Percentiles rank a stretch among this genome's conserved stretches.
phyloP scores from a whole-genome alignment of 1,140 invertebrate species.

The Papilio helenus region DNA sequence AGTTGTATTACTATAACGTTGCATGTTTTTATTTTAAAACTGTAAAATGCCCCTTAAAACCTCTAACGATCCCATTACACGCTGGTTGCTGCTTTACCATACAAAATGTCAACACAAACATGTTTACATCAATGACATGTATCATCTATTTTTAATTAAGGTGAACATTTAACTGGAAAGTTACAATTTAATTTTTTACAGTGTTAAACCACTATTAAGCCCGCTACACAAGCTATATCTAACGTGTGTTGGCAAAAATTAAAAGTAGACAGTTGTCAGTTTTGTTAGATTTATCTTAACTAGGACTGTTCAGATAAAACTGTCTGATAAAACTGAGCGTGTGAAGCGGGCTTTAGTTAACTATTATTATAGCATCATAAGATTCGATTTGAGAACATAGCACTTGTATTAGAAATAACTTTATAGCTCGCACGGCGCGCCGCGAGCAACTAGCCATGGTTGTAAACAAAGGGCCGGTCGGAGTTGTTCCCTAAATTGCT shows the following conservation, averaged over 20 bases:
- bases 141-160: conserved; percentile 7
- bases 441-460: conserved; percentile 12
- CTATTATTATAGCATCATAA: background rate
- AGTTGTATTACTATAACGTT: background rate
- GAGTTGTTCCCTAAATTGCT: conserved; percentile 55
- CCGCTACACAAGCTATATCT: too few species aligned
- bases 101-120: conserved; percentile 3
- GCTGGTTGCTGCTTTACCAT: conserved; percentile 3
- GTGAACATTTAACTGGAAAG: background rate
- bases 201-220: background rate
- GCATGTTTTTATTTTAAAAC: conserved; percentile 6
- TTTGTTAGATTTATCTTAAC: too few species aligned
- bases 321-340: too few species aligned
- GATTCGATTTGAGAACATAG: conserved; percentile 29
- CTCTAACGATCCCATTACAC: conserved; percentile 8
- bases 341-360: background rate
- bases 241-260: too few species aligned
- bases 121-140: background rate
- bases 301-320: too few species aligned
- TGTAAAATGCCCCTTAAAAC: background rate
- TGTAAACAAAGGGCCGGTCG: conserved; percentile 57
- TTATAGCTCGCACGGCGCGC: conserved; percentile 25
- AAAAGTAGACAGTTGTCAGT: too few species aligned
- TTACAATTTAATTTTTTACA: background rate
- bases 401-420: conserved; percentile 36